phyloP scores from a whole-genome alignment of 1,140 invertebrate species.

The Cotesia typhae region DNA sequence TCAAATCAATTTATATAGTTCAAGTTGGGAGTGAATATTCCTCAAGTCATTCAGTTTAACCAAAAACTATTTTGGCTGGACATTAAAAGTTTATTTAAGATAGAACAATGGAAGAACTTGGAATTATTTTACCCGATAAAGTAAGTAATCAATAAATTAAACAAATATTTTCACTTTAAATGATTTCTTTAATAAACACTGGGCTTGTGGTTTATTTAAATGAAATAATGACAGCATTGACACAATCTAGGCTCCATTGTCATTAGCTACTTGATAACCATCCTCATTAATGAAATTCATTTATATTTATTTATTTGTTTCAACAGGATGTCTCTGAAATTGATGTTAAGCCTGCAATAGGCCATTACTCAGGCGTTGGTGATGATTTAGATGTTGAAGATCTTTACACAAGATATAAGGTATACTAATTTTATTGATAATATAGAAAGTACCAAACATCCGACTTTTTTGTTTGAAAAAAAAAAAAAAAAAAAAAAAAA shows the following conservation, averaged over 20 bases:
- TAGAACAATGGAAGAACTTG: conserved; percentile 73
- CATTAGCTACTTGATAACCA: background rate
- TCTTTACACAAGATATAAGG: conserved; percentile 94
- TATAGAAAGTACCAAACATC: too few species aligned
- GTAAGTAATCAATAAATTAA: conserved; percentile 59
- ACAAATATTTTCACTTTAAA: background rate
- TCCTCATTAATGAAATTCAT: background rate
- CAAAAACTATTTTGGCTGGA: background rate
- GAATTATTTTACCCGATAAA: conserved; percentile 75
- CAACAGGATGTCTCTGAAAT: conserved; percentile 70
- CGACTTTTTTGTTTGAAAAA: too few species aligned
- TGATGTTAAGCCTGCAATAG: conserved; percentile 69
- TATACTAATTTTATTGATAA: conserved; percentile 52
- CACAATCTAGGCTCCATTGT: background rate
- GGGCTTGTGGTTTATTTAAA: conserved; percentile 15
- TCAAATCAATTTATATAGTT: too few species aligned
- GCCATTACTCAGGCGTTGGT: conserved; percentile 65
- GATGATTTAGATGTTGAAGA: conserved; percentile 89
- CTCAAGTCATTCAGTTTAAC: conserved; percentile 23
- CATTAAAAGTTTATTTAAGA: background rate
- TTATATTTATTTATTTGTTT: conserved; percentile 30
- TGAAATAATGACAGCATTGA: too few species aligned
- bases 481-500: too few species aligned
- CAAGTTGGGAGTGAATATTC: background rate
- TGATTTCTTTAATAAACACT: conserved; percentile 8